Evolutionary conservation across 2,797 vertebrate genomes (phyloP), one percentile per base, ranked within the genome.

Genomic region (Gobionotothen gibberifrons): DNA sequence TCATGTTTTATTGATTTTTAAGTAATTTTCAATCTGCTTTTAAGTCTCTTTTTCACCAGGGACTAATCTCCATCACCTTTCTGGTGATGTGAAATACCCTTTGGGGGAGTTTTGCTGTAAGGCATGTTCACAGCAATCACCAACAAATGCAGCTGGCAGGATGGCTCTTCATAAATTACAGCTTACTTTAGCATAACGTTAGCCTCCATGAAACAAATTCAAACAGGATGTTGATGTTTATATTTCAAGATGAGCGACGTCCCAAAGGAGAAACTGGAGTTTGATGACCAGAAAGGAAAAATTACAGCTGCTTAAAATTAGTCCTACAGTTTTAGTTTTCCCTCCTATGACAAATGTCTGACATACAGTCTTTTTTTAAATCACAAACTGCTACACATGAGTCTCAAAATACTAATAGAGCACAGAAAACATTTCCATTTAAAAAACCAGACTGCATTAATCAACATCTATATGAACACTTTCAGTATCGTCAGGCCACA

Each of bases 211-310:
- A 86, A 76, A 65, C 69, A 62, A 75, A 78, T 65, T 79, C 55
- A 83, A 83, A 82, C 82, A 89, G 90, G 88, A 90, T 86, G 83
- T 78, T 36, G 7, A 53, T 90, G 85, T 91, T 89, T 91, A 87
- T 62, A 57, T 81, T 85, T 79, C 47, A 65, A 60, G 78, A 88
- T 74, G 81, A 86, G 52, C 2, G 11, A 52, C 13, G 17, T 79
- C 81, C 70, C 68, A 13, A 7, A 68, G 72, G 74, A 78, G 57
- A 74, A 77, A 76, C 42, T 44, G 12, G 42, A 76, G 60, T 72
- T 69, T 77, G 67, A 16, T 26, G 4, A 75, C 36, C 49, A 66
- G 78, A 36, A 85, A 32, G 21, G 54, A 75, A 78, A 74, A 56
- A 66, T 49, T 64, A 72, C 68, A 79, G 77, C 77, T 74, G 82